Evolutionary conservation across 2,888 invertebrate species (phyloP), one percentile per base, ranked within the genome.

Genomic region (Rhamnusium bicolor): DNA sequence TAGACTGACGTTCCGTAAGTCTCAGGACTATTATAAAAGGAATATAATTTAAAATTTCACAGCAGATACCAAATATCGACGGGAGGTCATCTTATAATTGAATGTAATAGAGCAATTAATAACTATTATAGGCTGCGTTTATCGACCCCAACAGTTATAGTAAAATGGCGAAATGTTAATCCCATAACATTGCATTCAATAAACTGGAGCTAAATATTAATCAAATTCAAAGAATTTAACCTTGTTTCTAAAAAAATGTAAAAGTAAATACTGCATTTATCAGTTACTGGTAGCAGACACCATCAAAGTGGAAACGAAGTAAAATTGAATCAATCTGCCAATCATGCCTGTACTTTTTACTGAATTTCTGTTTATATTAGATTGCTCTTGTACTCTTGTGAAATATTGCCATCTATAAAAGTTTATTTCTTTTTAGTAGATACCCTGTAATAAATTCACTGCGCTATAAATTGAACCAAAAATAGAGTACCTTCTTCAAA

Each of bases 51-150:
- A 68, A 68, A 68, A 68, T 68, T 68, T 68, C 67, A 68, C 67
- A 68, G 67, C 67, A 46, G 67, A 68, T 68, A 56, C 67, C 67
- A 46, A 54, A 54, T 56, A 73, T 24, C 75, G 51, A 66, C 71
- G 70, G 73, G 73, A 47, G 73, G 71, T 73, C 71, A 19, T 21
- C 54, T 32, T 53, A 51, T 76, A 76, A 76, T 76, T 74, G 73
- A 76, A 74, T 76, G 72, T 74, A 76, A 76, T 76, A 76, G 76
- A 76, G 74, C 74, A 74, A 76, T 76, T 76, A 74, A 76, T 74
- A 74, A 76, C 74, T 76, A 72, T 72, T 54, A 54, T 24, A 21
- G 21, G 2, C n/a, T 21, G 54, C 24, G 54, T 54, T 27, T 54
- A 24, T 54, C 54, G 54, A 54, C 27, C 27, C 27, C 27, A 24